Base-by-base conservation (phyloP, 2,113 vertebrate genomes). In the Acrocephalus kingi region DNA sequence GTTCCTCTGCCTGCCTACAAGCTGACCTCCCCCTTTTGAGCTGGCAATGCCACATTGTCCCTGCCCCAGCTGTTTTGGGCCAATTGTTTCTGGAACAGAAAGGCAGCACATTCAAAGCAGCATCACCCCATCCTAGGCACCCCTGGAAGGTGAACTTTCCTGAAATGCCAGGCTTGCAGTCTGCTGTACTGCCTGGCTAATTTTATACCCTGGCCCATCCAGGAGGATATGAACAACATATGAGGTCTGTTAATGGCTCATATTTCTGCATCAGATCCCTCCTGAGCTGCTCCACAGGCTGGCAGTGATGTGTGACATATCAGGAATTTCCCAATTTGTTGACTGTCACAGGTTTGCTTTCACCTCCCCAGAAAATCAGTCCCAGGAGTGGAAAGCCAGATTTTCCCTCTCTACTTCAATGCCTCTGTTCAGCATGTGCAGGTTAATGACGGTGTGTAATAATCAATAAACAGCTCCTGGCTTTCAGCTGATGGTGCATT, bases 401-500 rank as follows among this genome's bases (percentile, higher is more conserved):
- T 89, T 94, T 78, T 87, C 49, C 1, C 87, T 59, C 91, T 84
- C 77, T 81, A 89, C 86, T 84, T 67, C 69, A 88, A 10, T 54
- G 64, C 79, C 52, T 85, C n/a, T 8, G 8, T 93, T 93, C 81
- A 96, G 92, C 85, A n/a, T 39, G 59, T 58, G 87, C 71, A 21
- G 24, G 76, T 72, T 90, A 94, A 90, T 71, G 81, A 76, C 0
- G 0, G 33, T 9, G n/a, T 56, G 52, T 73, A 92, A 93, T 76
- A 91, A 90, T 94, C 88, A 85, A 94, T 92, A 84, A 93, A 72
- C 56, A 80, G 64, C 74, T 68, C 90, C 62, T 63, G 88, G 69
- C 87, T 89, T 94, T 89, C 94, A 87, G 94, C 89, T 94, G 91
- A 95, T 79, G 84, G 45, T 58, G 87, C 80, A 43, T 81, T 84